Base-by-base conservation (phyloP, 2,797 vertebrate species). In the Pygocentrus nattereri region DNA sequence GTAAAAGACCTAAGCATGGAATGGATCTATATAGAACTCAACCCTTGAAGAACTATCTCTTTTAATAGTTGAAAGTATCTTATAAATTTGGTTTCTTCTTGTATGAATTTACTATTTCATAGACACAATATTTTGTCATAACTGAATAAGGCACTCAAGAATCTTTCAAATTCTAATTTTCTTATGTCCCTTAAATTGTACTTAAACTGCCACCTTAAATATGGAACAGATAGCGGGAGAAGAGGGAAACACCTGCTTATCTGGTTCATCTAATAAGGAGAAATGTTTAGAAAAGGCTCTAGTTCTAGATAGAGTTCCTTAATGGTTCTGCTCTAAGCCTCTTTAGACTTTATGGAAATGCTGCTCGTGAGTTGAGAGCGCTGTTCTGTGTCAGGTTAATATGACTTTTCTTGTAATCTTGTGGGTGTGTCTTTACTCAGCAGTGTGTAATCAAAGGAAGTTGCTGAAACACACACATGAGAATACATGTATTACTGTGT, bases 321-420 rank as follows among this genome's bases (percentile, higher is more conserved):
- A n/a, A n/a, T n/a, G 49, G 19, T 54, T 59, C 11, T 23, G 21
- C 5, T 15, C 13, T 23, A 58, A 58, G 25, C 11, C 58, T 59
- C 23, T 25, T 59, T 27, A 59, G 23, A 23, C n/a, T 58, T 58
- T 23, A 58, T 27, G 58, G 58, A 27, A 25, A 30, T 23, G 38
- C 21, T 52, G 8, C 15, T 1, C 25, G 44, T 6, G 49, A 0
- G 21, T 38, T 67, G 5, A 44, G 38, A 13, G 41, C 64, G 30
- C 72, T 79, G 73, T n/a, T 34, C 6, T 59, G 49, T 38, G 25
- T 52, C 78, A 67, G 13, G 21, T 58, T 79, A 80, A 69, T 62
- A 64, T 56, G 44, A 65, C 25, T 56, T 71, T 56, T 12, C 76
- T 68, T 77, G 52, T 77, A 83, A 80, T 83, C 62, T 49, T 64